Evolutionary conservation across 2,888 invertebrate species (phyloP).

Genomic region (Agrenia bidenticulata): DNA sequence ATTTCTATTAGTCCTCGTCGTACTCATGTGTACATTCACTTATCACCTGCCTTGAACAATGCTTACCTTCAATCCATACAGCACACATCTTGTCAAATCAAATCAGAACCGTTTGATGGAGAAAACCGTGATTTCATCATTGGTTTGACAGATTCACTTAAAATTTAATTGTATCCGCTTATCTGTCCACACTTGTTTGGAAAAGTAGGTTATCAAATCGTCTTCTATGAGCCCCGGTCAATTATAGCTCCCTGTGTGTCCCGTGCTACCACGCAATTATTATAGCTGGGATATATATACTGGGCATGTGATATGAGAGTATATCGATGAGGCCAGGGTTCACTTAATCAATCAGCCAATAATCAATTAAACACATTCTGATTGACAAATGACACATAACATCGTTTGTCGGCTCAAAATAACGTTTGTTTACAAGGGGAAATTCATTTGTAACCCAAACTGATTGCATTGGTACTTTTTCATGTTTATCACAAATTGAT

Average conservation of each 20-base stretch:
- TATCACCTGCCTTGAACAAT: conserved; percentile 42
- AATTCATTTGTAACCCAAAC: conserved; percentile 13
- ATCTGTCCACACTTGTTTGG: not conserved
- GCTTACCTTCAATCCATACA: conserved; percentile 9
- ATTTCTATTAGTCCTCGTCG: conserved; percentile 36
- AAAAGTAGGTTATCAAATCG: conserved; percentile 12
- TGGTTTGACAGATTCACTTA: too few species aligned
- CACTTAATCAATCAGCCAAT: conserved; percentile 8
- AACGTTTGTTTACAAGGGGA: conserved; percentile 7
- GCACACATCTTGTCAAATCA: too few species aligned
- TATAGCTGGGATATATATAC: too few species aligned
- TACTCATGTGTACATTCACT: conserved; percentile 43
- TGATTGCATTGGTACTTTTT: not conserved
- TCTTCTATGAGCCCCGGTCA: too few species aligned
- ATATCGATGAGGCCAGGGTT: conserved; percentile 1
- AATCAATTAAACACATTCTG: conserved; percentile 18
- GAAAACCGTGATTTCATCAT: too few species aligned
- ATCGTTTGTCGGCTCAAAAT: conserved; percentile 43
- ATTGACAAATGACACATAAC: conserved; percentile 27
- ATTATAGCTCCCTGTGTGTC: too few species aligned
- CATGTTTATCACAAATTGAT: conserved; percentile 13
- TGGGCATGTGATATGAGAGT: too few species aligned
- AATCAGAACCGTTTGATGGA: too few species aligned
- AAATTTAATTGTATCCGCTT: too few species aligned
- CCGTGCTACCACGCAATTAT: too few species aligned